These are phyloP conservation scores for Neoniphon sammara DNA, from an alignment of 2,797 vertebrate species.

Conservation along the genomic window DNA sequence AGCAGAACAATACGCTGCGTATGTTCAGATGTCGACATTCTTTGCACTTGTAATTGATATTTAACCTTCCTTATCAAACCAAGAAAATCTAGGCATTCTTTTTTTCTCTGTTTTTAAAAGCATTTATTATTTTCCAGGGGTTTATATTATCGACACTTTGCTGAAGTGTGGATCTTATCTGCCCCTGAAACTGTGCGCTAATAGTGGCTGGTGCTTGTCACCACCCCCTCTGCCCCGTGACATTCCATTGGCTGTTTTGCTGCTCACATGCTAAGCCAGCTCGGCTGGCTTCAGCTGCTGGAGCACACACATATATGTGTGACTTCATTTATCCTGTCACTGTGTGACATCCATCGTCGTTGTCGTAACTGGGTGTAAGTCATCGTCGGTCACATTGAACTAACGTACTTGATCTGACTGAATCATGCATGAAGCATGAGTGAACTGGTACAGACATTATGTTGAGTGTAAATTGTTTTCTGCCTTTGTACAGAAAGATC, in stretches of 20 bases:
- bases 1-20: background rate
- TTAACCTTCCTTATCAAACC: constrained; percentile 27
- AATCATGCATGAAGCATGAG: constrained; percentile 83
- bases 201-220: constrained; percentile 63
- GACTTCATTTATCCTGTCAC: constrained; percentile 90
- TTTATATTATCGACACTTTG: constrained; percentile 3
- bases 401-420: constrained; percentile 70
- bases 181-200: constrained; percentile 3
- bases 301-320: constrained; percentile 74
- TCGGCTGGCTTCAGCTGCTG: constrained; percentile 71
- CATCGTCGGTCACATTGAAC: constrained; percentile 80
- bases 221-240: constrained; percentile 64
- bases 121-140: constrained; percentile 27
- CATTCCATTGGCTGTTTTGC: constrained; percentile 85
- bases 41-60: constrained; percentile 55
- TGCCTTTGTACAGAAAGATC: constrained; percentile 58
- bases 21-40: constrained; percentile 39
- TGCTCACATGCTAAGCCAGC: constrained; percentile 75
- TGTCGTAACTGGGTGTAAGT: constrained; percentile 80
- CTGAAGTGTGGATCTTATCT: constrained; percentile 24
- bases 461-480: constrained; percentile 51
- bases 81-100: constrained; percentile 16
- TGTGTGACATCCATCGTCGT: constrained; percentile 89
- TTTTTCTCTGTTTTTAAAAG: constrained; percentile 9
- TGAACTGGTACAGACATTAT: constrained; percentile 52